These are phyloP conservation scores for Anadara kagoshimensis DNA, from an alignment of 1,140 invertebrate genomes.

Conservation along the genomic window DNA sequence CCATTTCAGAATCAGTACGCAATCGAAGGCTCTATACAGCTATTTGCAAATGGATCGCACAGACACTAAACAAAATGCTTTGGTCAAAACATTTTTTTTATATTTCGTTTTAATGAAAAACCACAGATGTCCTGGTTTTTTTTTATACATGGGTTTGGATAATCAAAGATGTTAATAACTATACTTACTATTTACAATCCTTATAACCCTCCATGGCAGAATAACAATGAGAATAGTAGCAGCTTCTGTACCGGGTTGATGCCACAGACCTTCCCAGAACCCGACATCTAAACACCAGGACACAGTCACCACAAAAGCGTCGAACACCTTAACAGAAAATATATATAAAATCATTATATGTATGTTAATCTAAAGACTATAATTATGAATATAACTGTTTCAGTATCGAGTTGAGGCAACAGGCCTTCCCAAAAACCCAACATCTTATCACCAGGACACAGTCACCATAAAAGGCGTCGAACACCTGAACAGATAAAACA, in stretches of 20 bases:
- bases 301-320: conserved; percentile 63
- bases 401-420: background rate
- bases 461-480: no score
- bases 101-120: background rate
- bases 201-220: conserved; percentile 68
- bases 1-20: no score
- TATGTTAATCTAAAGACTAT: background rate
- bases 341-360: background rate
- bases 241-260: conserved; percentile 62
- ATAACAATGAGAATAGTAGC: conserved; percentile 65
- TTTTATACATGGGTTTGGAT: background rate
- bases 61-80: background rate
- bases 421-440: no score
- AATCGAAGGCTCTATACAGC: no score
- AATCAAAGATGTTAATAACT: background rate
- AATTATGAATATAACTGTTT: no score
- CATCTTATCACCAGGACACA: no score
- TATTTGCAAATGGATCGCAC: background rate
- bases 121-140: background rate
- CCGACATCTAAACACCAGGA: conserved; percentile 67
- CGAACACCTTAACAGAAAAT: conserved; percentile 59
- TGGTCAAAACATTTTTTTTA: background rate
- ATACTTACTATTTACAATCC: conserved; percentile 69
- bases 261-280: conserved; percentile 68
- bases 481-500: no score